phyloP scores from a whole-genome alignment of 2,113 vertebrate species.

The Puffinus mauretanicus region DNA sequence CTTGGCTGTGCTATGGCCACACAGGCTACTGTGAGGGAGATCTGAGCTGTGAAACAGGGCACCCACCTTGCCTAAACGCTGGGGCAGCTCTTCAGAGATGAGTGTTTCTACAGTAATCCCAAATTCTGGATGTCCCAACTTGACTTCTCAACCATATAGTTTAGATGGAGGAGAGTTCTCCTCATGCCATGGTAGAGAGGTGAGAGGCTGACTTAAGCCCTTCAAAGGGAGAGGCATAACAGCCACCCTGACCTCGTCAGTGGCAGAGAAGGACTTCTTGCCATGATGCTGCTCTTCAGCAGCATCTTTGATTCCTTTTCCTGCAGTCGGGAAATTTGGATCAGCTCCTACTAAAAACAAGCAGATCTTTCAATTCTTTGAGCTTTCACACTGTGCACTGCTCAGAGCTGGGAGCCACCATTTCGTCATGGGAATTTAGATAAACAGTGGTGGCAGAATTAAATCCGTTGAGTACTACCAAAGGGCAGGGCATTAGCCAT shows the following conservation, averaged over 20 bases:
- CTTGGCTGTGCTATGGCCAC: neutral
- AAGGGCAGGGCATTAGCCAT: neutral
- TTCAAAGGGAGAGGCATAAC: neutral
- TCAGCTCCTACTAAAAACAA: neutral
- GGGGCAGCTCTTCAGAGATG: neutral
- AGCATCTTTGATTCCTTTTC: neutral
- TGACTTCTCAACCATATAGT: accelerated
- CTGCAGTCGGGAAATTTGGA: neutral
- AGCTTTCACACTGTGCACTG: neutral
- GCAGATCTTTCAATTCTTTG: neutral
- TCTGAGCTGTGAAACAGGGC: neutral
- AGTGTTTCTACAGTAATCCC: neutral
- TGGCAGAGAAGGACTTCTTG: neutral
- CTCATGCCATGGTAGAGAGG: neutral
- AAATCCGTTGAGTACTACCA: neutral
- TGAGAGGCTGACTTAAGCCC: neutral
- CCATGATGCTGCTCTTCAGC: neutral
- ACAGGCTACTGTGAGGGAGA: accelerated
- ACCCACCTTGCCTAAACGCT: neutral
- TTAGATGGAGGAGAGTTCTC: neutral
- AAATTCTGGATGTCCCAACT: neutral
- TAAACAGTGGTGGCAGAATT: neutral
- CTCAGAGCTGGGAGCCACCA: neutral
- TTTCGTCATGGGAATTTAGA: neutral
- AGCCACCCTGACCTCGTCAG: neutral